Percentiles rank a stretch among this genome's conserved stretches.
Conservation (phyloP, 2,113 vertebrate species). For the Coreoperca whiteheadi region DNA sequence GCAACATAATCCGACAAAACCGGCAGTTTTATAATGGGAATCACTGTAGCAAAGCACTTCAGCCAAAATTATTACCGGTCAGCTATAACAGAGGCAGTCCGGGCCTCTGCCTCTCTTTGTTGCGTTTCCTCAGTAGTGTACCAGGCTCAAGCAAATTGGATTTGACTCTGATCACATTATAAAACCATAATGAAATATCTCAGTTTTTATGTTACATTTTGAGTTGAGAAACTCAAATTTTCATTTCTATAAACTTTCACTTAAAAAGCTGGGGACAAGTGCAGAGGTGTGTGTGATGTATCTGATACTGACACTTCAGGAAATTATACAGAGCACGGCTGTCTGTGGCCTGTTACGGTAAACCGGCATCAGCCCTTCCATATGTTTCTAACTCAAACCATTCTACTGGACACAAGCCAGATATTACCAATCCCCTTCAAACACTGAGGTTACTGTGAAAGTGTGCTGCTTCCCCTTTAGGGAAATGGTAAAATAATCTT, state of each 20-base stretch:
- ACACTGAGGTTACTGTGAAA: slow-evolving; percentile 43
- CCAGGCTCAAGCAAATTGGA: slow-evolving; percentile 25
- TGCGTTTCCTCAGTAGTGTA: slow-evolving; percentile 16
- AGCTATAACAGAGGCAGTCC: not conserved
- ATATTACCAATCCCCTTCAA: slow-evolving; percentile 41
- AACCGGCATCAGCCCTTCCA: slow-evolving; percentile 60
- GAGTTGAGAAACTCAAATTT: slow-evolving; percentile 22
- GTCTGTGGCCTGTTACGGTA: slow-evolving; percentile 63
- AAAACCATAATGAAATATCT: slow-evolving; percentile 26
- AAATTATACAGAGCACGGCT: slow-evolving; percentile 69
- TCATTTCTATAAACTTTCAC: slow-evolving; percentile 22
- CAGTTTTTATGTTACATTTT: slow-evolving; percentile 29
- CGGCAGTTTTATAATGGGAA: slow-evolving; percentile 8
- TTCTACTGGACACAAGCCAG: slow-evolving; percentile 64
- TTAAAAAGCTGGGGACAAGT: slow-evolving; percentile 29
- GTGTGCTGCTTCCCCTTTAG: slow-evolving; percentile 32
- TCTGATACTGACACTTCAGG: slow-evolving; percentile 70
- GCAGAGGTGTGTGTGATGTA: slow-evolving; percentile 45
- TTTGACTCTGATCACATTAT: slow-evolving; percentile 24
- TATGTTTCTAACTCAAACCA: slow-evolving; percentile 78
- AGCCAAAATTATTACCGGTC: slow-evolving; percentile 10
- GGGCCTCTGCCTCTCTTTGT: not conserved
- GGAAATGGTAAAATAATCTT: slow-evolving; percentile 41
- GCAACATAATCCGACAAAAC: slow-evolving; percentile 43
- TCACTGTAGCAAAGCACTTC: not conserved